Percentiles rank a stretch among this genome's conserved stretches.
These are phyloP conservation scores for Nesoenas mayeri DNA, from an alignment of 2,113 vertebrate species.

Conservation along the genomic window DNA sequence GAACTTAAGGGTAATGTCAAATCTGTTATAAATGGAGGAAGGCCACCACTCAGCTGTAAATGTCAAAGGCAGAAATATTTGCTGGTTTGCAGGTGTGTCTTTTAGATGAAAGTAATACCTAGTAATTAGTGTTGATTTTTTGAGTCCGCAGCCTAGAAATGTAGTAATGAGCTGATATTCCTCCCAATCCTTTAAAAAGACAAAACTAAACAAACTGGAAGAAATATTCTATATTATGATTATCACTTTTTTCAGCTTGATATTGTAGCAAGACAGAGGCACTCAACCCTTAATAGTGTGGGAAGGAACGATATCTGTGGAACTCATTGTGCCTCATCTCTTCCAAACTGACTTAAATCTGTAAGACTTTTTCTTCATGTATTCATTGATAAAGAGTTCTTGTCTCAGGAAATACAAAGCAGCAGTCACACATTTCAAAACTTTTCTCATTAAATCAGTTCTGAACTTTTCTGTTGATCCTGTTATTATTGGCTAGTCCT, in stretches of 20 bases:
- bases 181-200: background rate
- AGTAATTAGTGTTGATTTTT: background rate
- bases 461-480: background rate
- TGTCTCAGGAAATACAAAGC: background rate
- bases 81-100: background rate
- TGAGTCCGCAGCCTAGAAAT: background rate
- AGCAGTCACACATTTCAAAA: background rate
- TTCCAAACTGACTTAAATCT: background rate
- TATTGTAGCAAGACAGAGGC: background rate
- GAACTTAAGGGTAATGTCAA: background rate
- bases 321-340: rapidly evolving
- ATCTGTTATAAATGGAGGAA: background rate
- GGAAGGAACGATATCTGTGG: background rate
- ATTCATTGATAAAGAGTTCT: background rate
- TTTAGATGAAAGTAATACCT: background rate
- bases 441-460: background rate
- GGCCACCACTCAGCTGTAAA: background rate
- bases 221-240: background rate
- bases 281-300: background rate
- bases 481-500: background rate
- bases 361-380: background rate
- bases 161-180: background rate
- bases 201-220: no score
- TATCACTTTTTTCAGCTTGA: background rate
- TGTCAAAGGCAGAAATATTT: background rate